Evolutionary conservation across 35 echinoderm and acorn worm genomes (phyloP), one percentile per base, ranked within the genome.

Genomic region (Acanthaster planci): DNA sequence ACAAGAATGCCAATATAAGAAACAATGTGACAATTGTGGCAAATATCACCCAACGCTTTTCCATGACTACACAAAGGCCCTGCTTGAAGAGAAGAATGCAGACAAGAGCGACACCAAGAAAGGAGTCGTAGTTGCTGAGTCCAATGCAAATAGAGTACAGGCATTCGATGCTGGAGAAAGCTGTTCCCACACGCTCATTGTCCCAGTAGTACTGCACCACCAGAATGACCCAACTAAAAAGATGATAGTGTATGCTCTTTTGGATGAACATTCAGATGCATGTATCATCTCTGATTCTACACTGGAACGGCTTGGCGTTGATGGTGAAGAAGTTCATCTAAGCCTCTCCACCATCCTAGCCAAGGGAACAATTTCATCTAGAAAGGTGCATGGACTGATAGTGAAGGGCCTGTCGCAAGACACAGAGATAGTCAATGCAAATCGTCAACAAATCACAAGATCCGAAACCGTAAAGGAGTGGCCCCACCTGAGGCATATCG

Each of bases 391-490:
- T 34, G 90, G 90, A 55, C 16, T 92, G 23, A 60, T 57, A 22
- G 67, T 92, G 32, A 34, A 39, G 52, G 52, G 52, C 8, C 19
- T 55, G 52, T 55, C 52, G 8, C 8, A 55, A 19, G 19, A 55
- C 38, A 85, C 76, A 39, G 88, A 94, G 12, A 54, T 4, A 8
- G 81, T 94, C 17, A 81, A 81, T 0, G 87, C 77, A 23, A 75
- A 77, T 52, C 79, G 76, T 55, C 18, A 29, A 2, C 88, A 94
- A 77, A 94, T 94, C 9, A 87, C 87, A 2, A 83, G 83, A 1
- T 55, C 77, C 10, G 87, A 84, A 8, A 19, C 44, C 3, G 80
- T 42, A 7, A 82, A 60, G 53, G 37, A 87, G 80, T 84, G 60
- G 60, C 59, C 78, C 12, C 79, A 93, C 44, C 37, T 93, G 51